Conservation (phyloP, 2,113 vertebrate species). For the Regulus satrapa region DNA sequence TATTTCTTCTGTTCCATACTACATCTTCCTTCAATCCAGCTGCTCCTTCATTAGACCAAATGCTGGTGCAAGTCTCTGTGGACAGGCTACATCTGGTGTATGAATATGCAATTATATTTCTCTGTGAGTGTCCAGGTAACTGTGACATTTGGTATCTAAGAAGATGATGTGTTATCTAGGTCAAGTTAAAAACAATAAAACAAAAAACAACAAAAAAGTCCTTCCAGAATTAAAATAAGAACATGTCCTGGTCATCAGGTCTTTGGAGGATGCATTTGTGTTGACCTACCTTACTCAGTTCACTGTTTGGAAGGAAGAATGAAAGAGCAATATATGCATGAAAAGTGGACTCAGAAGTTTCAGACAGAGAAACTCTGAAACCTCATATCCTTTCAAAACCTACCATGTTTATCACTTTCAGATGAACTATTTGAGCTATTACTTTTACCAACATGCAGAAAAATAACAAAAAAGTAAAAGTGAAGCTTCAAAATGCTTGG, state of each 20-base stretch:
- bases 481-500: not conserved
- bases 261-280: not conserved
- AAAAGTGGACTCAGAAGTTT: not conserved
- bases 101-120: conserved; percentile 54
- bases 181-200: not conserved
- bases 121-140: conserved; percentile 11
- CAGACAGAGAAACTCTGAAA: not conserved
- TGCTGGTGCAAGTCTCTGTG: conserved; percentile 46
- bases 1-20: not conserved
- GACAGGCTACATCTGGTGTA: conserved; percentile 44
- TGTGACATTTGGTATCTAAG: not conserved
- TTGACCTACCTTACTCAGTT: not conserved
- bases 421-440: not conserved
- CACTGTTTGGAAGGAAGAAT: not conserved
- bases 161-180: not conserved
- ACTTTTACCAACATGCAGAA: not conserved
- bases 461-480: accelerated
- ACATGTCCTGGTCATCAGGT: not conserved
- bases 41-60: conserved; percentile 58
- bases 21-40: conserved; percentile 18
- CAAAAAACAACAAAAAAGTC: not conserved
- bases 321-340: not conserved
- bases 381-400: not conserved
- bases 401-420: not conserved
- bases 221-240: not conserved